phyloP scores from a whole-genome alignment of 2,113 vertebrate genomes.

The Cyprinodon tularosa region DNA sequence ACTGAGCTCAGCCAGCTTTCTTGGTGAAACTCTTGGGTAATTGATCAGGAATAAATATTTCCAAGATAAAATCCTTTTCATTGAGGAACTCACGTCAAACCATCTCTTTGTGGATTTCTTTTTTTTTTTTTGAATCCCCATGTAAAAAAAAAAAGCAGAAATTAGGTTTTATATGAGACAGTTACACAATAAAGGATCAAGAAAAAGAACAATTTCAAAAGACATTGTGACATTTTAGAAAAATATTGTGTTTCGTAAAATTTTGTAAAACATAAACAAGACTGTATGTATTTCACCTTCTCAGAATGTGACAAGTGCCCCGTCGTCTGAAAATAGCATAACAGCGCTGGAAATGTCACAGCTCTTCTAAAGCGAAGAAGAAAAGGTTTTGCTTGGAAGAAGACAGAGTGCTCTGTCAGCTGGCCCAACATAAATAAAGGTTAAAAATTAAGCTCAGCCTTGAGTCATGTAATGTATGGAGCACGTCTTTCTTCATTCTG shows the following conservation, averaged over 20 bases:
- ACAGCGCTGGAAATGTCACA: conserved; percentile 40
- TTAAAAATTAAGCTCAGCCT: conserved; percentile 35
- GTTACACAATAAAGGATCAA: background rate
- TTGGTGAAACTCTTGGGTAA: background rate
- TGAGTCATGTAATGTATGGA: conserved; percentile 39
- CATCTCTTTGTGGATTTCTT: background rate
- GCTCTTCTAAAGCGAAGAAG: conserved; percentile 8
- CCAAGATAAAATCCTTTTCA: background rate
- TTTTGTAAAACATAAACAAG: background rate
- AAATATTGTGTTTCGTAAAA: conserved; percentile 24
- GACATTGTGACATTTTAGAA: conserved; percentile 34
- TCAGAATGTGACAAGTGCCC: conserved; percentile 12
- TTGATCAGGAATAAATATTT: background rate
- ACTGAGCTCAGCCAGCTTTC: too few relatives aligned
- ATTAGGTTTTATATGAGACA: conserved; percentile 2
- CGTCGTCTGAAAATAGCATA: conserved; percentile 10
- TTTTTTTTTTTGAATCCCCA: background rate
- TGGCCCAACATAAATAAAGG: conserved; percentile 30
- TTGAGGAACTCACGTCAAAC: background rate
- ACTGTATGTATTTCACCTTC: conserved; percentile 10
- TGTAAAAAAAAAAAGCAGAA: background rate
- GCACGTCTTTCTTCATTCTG: conserved; percentile 45
- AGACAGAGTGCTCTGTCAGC: conserved; percentile 11
- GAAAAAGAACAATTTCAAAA: conserved; percentile 5
- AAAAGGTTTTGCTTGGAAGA: conserved; percentile 1